Percentiles rank a stretch among this genome's conserved stretches.
These are phyloP conservation scores for Melipona quadrifasciata DNA, from an alignment of 1,140 invertebrate species.

Conservation along the genomic window DNA sequence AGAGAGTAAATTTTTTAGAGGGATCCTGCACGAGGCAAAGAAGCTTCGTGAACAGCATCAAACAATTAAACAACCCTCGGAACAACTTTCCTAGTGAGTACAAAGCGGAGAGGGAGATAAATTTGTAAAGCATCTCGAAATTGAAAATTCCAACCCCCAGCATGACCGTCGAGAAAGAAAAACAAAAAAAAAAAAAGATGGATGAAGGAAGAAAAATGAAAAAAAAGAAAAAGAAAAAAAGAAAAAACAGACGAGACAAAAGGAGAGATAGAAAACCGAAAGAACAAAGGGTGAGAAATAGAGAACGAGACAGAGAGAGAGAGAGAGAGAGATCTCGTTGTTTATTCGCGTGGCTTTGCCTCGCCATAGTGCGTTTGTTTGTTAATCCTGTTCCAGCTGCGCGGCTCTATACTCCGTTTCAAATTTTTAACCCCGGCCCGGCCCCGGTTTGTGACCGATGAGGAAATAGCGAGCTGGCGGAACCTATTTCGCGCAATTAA, in stretches of 20 bases:
- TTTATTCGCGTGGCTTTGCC: neutral
- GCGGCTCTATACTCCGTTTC: neutral
- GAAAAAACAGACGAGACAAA: neutral
- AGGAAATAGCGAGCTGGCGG: neutral
- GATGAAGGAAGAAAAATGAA: no score
- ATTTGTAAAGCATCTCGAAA: neutral
- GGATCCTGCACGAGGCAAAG: neutral
- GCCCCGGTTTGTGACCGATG: neutral
- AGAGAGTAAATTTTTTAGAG: neutral
- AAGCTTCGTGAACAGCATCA: neutral
- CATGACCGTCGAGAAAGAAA: neutral
- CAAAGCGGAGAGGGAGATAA: no score
- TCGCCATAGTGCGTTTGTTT: neutral
- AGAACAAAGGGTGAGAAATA: neutral
- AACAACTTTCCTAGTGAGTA: neutral
- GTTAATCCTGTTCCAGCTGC: neutral
- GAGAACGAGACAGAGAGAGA: neutral
- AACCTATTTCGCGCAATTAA: constrained; percentile 16
- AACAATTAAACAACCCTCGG: neutral
- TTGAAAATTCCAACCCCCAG: neutral
- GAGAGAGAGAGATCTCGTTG: neutral
- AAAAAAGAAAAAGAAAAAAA: neutral
- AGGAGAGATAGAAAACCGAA: neutral
- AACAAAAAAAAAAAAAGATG: neutral
- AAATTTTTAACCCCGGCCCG: neutral